phyloP scores from a whole-genome alignment of 2,888 invertebrate species.

The Horisme vitalbata region DNA sequence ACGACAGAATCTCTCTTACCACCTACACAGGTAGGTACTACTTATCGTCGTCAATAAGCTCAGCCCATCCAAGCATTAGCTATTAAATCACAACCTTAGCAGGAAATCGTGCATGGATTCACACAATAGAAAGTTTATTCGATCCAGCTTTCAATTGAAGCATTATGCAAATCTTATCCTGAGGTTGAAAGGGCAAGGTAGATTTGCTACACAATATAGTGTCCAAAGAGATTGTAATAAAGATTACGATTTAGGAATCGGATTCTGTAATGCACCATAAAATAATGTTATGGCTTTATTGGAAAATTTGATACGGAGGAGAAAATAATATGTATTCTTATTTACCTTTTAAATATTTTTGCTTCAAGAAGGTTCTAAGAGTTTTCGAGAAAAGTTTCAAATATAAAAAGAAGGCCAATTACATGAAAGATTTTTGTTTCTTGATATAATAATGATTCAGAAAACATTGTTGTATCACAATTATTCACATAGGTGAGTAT shows the following conservation, averaged over 20 bases:
- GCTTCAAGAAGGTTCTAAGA: too few species aligned
- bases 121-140: conserved; percentile 49
- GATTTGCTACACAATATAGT: conserved; percentile 9
- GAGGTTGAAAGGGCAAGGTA: conserved; percentile 42
- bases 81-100: conserved; percentile 23
- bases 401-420: too few species aligned
- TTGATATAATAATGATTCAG: too few species aligned
- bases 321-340: too few species aligned
- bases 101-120: conserved; percentile 45
- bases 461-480: too few species aligned
- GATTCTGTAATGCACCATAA: conserved; percentile 6
- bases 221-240: conserved; percentile 1
- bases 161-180: conserved; percentile 43
- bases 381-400: too few species aligned
- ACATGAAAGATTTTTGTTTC: too few species aligned
- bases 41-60: conserved; percentile 5
- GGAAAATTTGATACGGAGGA: too few species aligned
- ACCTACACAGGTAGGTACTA: background rate
- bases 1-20: background rate
- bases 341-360: too few species aligned
- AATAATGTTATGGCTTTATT: conserved; percentile 17
- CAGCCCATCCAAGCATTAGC: conserved; percentile 6
- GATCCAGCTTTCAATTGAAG: conserved; percentile 46
- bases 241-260: background rate
- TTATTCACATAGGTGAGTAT: too few species aligned